phyloP scores from a whole-genome alignment of 2,888 invertebrate genomes.

The Macaria liturata region DNA sequence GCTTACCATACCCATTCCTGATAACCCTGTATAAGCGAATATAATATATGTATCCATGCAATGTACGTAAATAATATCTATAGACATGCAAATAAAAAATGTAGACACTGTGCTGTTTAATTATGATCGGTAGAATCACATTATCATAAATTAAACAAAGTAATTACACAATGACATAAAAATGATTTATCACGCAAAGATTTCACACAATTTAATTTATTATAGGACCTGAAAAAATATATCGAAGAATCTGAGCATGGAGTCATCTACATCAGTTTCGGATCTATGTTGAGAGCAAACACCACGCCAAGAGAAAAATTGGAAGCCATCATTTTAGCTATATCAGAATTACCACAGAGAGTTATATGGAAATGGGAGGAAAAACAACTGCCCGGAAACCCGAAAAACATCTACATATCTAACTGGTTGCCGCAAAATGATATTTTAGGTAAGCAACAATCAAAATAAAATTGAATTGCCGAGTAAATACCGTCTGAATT shows the following conservation, averaged over 20 bases:
- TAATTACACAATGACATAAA: too few species aligned
- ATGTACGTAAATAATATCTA: too few species aligned
- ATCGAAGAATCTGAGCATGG: conserved; percentile 86
- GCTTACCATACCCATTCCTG: too few species aligned
- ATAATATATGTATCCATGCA: too few species aligned
- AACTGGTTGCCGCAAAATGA: conserved; percentile 89
- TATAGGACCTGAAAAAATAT: conserved; percentile 83
- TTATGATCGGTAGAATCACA: too few species aligned
- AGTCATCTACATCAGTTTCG: conserved; percentile 89
- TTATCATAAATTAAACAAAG: too few species aligned
- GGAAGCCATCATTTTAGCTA: conserved; percentile 82
- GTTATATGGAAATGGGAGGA: conserved; percentile 91
- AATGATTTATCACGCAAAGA: too few species aligned
- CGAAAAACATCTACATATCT: conserved; percentile 82
- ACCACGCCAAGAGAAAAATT: conserved; percentile 84
- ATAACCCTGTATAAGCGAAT: too few species aligned
- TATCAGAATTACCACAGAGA: conserved; percentile 85
- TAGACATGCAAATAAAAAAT: too few species aligned
- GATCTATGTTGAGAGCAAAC: conserved; percentile 87
- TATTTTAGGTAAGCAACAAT: conserved; percentile 52
- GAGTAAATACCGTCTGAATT: too few species aligned
- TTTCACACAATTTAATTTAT: conserved; percentile 21
- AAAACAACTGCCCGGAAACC: conserved; percentile 80
- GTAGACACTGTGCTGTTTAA: too few species aligned
- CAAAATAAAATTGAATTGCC: too few species aligned